Percentiles rank a stretch among this genome's conserved stretches.
phyloP scores from a whole-genome alignment of 2,113 vertebrate species.

The Ia io region DNA sequence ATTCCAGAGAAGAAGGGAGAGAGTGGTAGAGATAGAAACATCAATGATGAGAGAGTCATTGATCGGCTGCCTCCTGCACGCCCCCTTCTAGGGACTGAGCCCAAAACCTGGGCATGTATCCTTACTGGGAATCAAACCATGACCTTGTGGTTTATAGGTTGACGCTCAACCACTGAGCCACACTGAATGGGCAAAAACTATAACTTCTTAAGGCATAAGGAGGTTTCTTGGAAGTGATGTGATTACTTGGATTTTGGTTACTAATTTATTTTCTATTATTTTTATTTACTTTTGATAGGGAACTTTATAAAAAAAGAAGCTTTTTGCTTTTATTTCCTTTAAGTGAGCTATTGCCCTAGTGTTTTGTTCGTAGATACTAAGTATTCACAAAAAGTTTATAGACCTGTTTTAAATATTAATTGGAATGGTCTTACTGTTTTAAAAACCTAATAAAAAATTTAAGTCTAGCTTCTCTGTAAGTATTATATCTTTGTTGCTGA shows the following conservation, averaged over 20 bases:
- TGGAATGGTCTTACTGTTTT: conserved; percentile 78
- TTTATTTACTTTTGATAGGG: conserved; percentile 51
- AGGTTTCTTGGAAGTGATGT: conserved; percentile 36
- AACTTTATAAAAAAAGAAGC: conserved; percentile 40
- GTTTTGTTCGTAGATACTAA: conserved; percentile 69
- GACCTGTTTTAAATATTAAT: conserved; percentile 77
- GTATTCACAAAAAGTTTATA: conserved; percentile 81
- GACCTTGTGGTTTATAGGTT: too few relatives aligned
- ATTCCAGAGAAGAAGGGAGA: too few relatives aligned
- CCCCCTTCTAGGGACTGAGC: too few relatives aligned
- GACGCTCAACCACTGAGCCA: too few relatives aligned
- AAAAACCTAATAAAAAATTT: conserved; percentile 65
- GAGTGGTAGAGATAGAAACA: too few relatives aligned
- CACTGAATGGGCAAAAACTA: too few relatives aligned
- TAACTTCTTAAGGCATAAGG: background rate
- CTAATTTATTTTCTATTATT: background rate
- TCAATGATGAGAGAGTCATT: too few relatives aligned
- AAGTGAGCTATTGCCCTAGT: conserved; percentile 74
- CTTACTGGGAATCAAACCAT: too few relatives aligned
- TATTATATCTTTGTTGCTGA: conserved; percentile 55
- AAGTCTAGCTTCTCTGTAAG: conserved; percentile 59
- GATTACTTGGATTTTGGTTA: conserved; percentile 23
- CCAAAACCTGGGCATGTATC: too few relatives aligned
- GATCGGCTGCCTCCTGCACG: too few relatives aligned
- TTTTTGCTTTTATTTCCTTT: conserved; percentile 74